phyloP scores from a whole-genome alignment of 2,888 invertebrate species.

The Habrosyne pyritoides region DNA sequence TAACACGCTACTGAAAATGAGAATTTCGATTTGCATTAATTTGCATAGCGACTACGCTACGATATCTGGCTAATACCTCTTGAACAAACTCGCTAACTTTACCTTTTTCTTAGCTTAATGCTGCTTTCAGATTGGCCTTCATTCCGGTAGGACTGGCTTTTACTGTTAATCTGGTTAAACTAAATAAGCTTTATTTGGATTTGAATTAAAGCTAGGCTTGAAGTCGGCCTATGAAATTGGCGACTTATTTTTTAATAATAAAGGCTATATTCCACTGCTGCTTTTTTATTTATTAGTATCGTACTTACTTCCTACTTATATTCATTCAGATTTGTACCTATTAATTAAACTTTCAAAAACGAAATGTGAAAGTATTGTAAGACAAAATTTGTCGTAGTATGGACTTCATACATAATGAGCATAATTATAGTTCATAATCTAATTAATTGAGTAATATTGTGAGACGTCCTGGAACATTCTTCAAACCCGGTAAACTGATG shows the following conservation, averaged over 20 bases:
- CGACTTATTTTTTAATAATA: neutral
- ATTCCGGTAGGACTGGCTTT: constrained; percentile 2
- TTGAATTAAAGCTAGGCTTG: neutral
- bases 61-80: constrained; percentile 19
- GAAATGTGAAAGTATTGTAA: too few relatives aligned
- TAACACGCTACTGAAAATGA: constrained; percentile 24
- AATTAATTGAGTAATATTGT: too few relatives aligned
- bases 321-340: too few relatives aligned
- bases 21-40: constrained; percentile 31
- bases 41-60: constrained; percentile 27
- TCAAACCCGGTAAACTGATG: too few relatives aligned
- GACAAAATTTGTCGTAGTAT: too few relatives aligned
- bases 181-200: neutral
- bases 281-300: too few relatives aligned
- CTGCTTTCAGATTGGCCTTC: constrained; percentile 4
- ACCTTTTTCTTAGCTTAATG: constrained; percentile 13
- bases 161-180: constrained; percentile 5
- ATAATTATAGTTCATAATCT: too few relatives aligned
- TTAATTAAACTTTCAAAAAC: too few relatives aligned
- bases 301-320: too few relatives aligned
- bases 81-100: constrained; percentile 21
- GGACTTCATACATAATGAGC: too few relatives aligned
- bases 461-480: too few relatives aligned
- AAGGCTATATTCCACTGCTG: too few relatives aligned
- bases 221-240: neutral